Conservation (phyloP, 2,888 invertebrate genomes). For the Scaptomyza caliginosa region DNA sequence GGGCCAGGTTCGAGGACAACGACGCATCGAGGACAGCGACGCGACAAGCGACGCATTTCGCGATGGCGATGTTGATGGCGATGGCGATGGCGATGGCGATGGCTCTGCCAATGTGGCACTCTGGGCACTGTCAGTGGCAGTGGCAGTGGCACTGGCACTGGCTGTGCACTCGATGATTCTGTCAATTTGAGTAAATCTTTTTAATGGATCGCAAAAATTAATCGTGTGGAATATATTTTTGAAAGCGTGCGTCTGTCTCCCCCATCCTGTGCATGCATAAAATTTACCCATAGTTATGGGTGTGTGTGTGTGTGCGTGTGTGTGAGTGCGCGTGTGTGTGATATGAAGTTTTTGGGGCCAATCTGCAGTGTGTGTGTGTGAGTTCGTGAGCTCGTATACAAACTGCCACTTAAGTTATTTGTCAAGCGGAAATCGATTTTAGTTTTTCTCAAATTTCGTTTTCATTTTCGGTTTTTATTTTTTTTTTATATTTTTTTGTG, state of each 20-base stretch:
- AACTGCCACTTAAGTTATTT: constrained; percentile 76
- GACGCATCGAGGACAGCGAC: constrained; percentile 37
- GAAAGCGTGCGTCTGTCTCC: constrained; percentile 29
- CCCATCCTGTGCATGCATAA: constrained; percentile 15
- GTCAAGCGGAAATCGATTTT: constrained; percentile 76
- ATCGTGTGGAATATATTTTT: constrained; percentile 77
- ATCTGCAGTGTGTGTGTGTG: constrained; percentile 15
- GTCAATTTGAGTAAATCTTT: constrained; percentile 79
- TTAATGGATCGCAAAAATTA: constrained; percentile 79
- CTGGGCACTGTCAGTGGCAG: neutral
- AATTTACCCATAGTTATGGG: constrained; percentile 37
- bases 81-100: constrained; percentile 17
- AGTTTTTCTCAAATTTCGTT: constrained; percentile 52
- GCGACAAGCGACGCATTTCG: neutral
- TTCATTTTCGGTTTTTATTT: neutral
- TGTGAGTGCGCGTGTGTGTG: no score
- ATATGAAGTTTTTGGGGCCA: constrained; percentile 26
- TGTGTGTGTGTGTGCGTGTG: no score
- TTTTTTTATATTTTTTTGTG: no score
- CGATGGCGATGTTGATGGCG: neutral
- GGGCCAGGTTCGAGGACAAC: constrained; percentile 54
- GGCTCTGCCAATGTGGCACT: constrained; percentile 1
- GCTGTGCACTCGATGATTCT: constrained; percentile 65
- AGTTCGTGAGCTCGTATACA: constrained; percentile 43
- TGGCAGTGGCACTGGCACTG: neutral